These are phyloP conservation scores for Dolomedes plantarius DNA, from an alignment of 2,888 invertebrate species.

Conservation along the genomic window DNA sequence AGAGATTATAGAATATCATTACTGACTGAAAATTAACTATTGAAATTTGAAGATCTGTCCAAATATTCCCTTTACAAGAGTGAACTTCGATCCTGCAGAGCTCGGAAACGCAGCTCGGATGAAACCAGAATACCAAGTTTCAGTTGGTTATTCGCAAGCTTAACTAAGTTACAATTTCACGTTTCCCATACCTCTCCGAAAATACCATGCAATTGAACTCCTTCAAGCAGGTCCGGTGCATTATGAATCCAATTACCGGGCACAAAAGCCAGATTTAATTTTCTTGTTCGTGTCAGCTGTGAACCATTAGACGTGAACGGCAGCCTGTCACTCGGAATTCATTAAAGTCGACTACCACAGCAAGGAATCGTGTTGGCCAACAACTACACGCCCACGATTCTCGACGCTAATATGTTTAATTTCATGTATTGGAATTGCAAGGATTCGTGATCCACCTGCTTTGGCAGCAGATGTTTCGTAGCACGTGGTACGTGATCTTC, in stretches of 20 bases:
- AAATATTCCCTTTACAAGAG: no score
- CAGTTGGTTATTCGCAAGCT: not conserved
- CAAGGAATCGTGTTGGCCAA: not conserved
- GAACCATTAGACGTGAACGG: not conserved
- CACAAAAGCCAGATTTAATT: not conserved
- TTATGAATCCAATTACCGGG: not conserved
- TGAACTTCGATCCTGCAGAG: no score
- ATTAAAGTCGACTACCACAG: constrained; percentile 14
- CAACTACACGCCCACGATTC: not conserved
- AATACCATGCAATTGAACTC: not conserved
- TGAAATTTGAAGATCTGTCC: no score
- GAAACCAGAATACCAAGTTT: no score
- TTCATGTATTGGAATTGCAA: not conserved
- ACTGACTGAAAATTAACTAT: no score
- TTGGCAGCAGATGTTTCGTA: not conserved
- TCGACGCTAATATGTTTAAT: not conserved
- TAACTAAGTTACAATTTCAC: not conserved
- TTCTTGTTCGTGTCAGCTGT: not conserved
- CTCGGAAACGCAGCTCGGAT: no score
- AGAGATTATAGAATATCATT: no score
- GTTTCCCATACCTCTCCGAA: not conserved
- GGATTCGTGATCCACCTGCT: constrained; percentile 42
- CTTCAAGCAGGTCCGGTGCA: not conserved
- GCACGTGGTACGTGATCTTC: constrained; percentile 47
- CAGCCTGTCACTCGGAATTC: not conserved